A percentile compares a stretch with the other conserved stretches of the same genome.
Evolutionary conservation across 1,140 invertebrate species (phyloP).

Genomic region (Brachionus sp.): DNA sequence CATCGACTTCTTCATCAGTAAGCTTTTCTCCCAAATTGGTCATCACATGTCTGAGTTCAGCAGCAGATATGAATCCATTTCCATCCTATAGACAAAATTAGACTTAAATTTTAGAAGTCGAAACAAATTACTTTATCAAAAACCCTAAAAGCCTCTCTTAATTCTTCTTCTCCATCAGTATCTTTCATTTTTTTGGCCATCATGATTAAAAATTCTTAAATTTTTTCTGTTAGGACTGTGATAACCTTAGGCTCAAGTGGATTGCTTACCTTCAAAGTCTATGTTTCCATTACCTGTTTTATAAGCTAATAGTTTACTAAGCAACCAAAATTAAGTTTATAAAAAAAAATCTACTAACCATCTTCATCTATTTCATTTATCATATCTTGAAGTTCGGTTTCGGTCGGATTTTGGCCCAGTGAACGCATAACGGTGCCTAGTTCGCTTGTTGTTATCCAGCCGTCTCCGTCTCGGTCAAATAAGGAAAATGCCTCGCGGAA

Average conservation of each 20-base stretch:
- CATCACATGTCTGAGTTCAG: constrained; percentile 82
- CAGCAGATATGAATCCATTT: constrained; percentile 79
- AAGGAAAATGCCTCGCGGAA: constrained; percentile 59
- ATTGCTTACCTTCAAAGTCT: constrained; percentile 60
- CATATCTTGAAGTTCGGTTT: constrained; percentile 45
- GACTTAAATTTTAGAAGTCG: constrained; percentile 67
- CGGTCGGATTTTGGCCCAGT: constrained; percentile 43
- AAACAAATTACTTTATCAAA: constrained; percentile 59
- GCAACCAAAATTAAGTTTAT: neutral
- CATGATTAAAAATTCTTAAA: constrained; percentile 60
- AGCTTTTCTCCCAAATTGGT: constrained; percentile 80
- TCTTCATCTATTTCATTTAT: constrained; percentile 46
- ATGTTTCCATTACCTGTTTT: constrained; percentile 61
- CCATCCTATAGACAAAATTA: constrained; percentile 78
- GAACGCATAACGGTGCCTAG: constrained; percentile 3
- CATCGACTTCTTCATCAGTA: constrained; percentile 81
- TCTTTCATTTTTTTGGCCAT: constrained; percentile 56
- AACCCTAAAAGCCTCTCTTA: constrained; percentile 59
- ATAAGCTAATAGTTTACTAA: constrained; percentile 24
- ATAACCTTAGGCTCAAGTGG: neutral
- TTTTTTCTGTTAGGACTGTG: constrained; percentile 59
- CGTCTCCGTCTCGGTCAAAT: constrained; percentile 58
- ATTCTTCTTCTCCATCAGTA: constrained; percentile 59
- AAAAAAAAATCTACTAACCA: constrained; percentile 35
- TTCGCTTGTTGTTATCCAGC: constrained; percentile 50